Base-by-base conservation (phyloP, 2,113 vertebrate species). In the Podarcis cretensis region DNA sequence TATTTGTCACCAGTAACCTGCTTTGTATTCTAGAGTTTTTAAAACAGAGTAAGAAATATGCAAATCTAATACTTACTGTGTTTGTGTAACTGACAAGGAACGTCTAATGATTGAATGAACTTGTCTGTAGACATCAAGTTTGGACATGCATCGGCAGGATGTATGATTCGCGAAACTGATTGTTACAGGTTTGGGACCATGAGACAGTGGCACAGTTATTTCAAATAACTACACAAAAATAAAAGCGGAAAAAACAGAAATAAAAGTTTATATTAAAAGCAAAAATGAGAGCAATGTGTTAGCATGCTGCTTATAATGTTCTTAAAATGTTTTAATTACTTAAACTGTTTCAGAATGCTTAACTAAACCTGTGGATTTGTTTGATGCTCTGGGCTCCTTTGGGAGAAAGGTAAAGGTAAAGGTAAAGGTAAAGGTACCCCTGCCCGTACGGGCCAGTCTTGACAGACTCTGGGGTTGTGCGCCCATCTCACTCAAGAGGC, bases 151-250 rank as follows among this genome's bases (percentile, higher is more conserved):
- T 43, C 97, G 97, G 97, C 99, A 99, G 92, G 98, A 98, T 0
- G 99, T 99, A 95, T 99, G 99, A 91, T 99, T 99, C 96, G 98
- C 98, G 94, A 99, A 98, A 81, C 98, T 99, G 96, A 99, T 95
- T 1, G 99, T 99, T 88, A 99, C 98, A 1, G 98, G 98, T 91
- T 99, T 99, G 89, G 98, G 98, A 86, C 97, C 97, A 27, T 99
- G 98, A 30, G 98, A 98, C 86, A 99, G 95, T 1, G 98, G 98
- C 93, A 99, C 98, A 10, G 98, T 98, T 96, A 99, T 99, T 96
- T 99, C 99, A 97, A 99, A 99, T 81, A 99, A 95, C 98, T 99
- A 93, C 30, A 94, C 27, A 93, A 90, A 89, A 93, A 85, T 89
- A 82, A 84, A 93, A 92, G 93, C 90, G 77, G 85, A 83, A 86